These are phyloP conservation scores for Moxostoma hubbsi DNA, from an alignment of 2,797 vertebrate species.

Conservation along the genomic window DNA sequence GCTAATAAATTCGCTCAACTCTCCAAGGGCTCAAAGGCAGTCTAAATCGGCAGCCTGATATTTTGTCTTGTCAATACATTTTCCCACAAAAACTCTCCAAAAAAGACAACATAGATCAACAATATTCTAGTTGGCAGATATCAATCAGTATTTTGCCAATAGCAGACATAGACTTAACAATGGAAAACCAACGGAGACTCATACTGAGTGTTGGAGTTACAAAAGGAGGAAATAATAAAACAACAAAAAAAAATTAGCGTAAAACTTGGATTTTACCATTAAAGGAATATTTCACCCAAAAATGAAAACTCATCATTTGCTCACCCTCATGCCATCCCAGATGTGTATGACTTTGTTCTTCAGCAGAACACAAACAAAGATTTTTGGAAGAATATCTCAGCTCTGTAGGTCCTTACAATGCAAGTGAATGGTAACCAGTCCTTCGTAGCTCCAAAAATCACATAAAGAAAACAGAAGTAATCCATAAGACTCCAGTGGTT, in stretches of 20 bases:
- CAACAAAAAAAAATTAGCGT: not conserved
- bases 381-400: no score
- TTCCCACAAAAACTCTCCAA: conserved; percentile 4
- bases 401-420: no score
- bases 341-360: no score
- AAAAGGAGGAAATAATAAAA: conserved; percentile 11
- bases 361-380: no score
- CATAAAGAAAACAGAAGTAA: no score
- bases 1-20: conserved; percentile 19
- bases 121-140: conserved; percentile 33
- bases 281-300: no score
- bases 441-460: no score
- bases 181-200: not conserved
- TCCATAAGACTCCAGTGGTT: no score
- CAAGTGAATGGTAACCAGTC: no score
- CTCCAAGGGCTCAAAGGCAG: not conserved
- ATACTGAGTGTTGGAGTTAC: not conserved
- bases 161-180: conserved; percentile 17
- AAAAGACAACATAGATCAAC: conserved; percentile 29
- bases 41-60: conserved; percentile 45
- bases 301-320: no score
- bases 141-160: conserved; percentile 10
- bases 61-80: conserved; percentile 26
- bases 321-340: no score
- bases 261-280: no score